Conservation (phyloP, 2,113 vertebrate species). For the Phalacrocorax carbo region DNA sequence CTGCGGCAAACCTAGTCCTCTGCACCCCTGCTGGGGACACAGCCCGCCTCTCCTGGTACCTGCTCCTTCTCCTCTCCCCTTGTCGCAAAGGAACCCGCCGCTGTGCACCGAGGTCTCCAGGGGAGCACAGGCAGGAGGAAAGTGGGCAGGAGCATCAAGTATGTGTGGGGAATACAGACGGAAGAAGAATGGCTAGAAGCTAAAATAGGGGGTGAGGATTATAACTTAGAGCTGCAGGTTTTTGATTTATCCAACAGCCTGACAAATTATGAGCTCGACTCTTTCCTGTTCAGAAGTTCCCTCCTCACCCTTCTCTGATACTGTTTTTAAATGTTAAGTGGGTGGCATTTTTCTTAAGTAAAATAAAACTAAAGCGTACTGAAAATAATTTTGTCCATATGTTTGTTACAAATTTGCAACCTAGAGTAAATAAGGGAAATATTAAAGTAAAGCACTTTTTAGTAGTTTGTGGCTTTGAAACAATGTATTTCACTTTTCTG, state of each 20-base stretch:
- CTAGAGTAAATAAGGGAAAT: neutral
- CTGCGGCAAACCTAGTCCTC: neutral
- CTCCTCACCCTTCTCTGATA: neutral
- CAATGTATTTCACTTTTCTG: neutral
- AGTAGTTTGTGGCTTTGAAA: neutral
- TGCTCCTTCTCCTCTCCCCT: neutral
- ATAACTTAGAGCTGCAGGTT: neutral
- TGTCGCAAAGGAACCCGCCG: neutral
- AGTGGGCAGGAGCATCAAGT: neutral
- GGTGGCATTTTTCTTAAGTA: neutral
- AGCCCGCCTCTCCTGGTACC: rapidly evolving
- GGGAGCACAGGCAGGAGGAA: neutral
- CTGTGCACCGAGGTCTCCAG: neutral
- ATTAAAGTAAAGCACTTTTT: neutral
- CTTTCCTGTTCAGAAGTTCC: neutral
- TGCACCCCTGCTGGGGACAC: neutral
- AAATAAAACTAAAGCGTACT: neutral
- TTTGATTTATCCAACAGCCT: neutral
- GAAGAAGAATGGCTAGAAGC: neutral
- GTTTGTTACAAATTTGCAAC: neutral
- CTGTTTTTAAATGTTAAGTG: neutral
- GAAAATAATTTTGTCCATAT: neutral
- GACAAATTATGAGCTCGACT: neutral
- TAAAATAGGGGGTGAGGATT: neutral
- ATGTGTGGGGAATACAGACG: neutral